Conservation (phyloP, 2,113 vertebrate species). For the Hymenochirus boettgeri region DNA sequence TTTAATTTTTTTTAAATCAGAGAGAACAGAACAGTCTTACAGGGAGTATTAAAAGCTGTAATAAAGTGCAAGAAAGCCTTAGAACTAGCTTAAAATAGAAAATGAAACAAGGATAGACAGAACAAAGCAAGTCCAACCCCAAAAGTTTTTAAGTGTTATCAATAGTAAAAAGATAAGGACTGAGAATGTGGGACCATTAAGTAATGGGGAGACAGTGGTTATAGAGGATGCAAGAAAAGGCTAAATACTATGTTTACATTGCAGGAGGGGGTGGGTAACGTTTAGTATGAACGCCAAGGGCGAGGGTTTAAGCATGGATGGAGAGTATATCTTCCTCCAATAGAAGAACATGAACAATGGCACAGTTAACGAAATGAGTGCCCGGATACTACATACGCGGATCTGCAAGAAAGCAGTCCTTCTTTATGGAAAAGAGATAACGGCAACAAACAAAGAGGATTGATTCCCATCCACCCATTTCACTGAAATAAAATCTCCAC, state of each 20-base stretch:
- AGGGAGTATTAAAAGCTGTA: too few species aligned
- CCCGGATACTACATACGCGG: constrained; percentile 59
- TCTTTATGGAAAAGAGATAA: neutral
- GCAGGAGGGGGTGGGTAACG: constrained; percentile 66
- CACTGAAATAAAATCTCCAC: constrained; percentile 4
- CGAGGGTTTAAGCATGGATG: constrained; percentile 76
- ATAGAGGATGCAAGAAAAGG: too few species aligned
- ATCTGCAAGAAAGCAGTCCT: constrained; percentile 44
- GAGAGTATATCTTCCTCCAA: constrained; percentile 73
- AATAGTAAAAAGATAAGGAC: too few species aligned
- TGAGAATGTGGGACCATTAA: too few species aligned
- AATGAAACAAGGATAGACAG: too few species aligned
- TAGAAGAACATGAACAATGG: constrained; percentile 70
- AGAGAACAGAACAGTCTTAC: too few species aligned
- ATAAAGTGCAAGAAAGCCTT: too few species aligned
- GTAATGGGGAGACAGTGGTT: too few species aligned
- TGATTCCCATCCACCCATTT: constrained; percentile 13
- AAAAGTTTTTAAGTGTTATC: too few species aligned
- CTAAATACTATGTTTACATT: neutral
- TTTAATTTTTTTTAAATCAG: too few species aligned
- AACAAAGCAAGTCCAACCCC: too few species aligned
- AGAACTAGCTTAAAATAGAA: too few species aligned
- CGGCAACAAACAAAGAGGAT: neutral
- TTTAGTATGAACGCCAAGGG: constrained; percentile 69
- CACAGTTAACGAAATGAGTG: constrained; percentile 81